phyloP scores from a whole-genome alignment of 1,140 invertebrate species.

The Caerostris extrusa region DNA sequence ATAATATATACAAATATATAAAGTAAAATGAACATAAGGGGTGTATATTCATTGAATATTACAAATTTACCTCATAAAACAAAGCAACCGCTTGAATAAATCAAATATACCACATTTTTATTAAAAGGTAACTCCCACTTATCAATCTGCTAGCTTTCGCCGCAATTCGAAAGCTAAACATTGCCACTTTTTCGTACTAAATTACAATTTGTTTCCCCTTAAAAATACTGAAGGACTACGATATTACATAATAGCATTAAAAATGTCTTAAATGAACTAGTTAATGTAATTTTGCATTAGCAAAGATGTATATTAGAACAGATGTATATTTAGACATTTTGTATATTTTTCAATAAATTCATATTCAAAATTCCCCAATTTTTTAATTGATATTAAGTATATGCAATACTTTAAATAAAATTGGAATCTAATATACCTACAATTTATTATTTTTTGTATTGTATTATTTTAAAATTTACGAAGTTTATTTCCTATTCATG shows the following conservation, averaged over 20 bases:
- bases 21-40: background rate
- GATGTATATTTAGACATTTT: too few species aligned
- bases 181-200: constrained; percentile 24
- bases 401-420: too few species aligned
- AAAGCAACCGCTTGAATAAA: background rate
- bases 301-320: too few species aligned
- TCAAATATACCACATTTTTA: constrained; percentile 75
- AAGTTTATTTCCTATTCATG: too few species aligned
- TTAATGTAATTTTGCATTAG: too few species aligned
- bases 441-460: too few species aligned
- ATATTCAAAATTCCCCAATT: too few species aligned
- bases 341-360: too few species aligned
- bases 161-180: constrained; percentile 45
- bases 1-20: background rate
- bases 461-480: too few species aligned
- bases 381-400: too few species aligned
- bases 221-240: background rate
- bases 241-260: background rate
- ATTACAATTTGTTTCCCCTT: background rate
- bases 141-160: constrained; percentile 59
- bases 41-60: background rate
- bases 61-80: constrained; percentile 58
- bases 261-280: too few species aligned
- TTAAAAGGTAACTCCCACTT: constrained; percentile 56
- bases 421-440: too few species aligned